phyloP scores from a whole-genome alignment of 1,140 invertebrate genomes.

The Musca vetustissima region DNA sequence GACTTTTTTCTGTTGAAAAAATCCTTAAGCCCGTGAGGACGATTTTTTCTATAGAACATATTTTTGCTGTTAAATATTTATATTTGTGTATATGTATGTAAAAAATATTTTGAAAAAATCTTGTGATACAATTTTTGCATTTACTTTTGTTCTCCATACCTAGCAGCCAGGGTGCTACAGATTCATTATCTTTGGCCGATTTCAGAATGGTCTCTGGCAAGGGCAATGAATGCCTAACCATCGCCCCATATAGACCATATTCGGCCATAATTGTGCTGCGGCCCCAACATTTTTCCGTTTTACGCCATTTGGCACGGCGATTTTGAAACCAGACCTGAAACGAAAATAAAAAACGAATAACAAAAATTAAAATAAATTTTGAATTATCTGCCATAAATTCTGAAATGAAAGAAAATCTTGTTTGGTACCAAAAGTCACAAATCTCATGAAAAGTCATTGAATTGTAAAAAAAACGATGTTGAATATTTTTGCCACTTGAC shows the following conservation, averaged over 20 bases:
- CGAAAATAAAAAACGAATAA: not conserved
- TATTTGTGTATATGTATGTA: too few species aligned
- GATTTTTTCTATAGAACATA: too few species aligned
- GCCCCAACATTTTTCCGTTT: conserved; percentile 99
- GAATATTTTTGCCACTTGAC: not conserved
- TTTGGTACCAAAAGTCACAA: not conserved
- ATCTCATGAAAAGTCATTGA: not conserved
- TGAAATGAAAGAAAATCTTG: not conserved
- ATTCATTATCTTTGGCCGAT: conserved; percentile 91
- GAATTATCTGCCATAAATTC: not conserved
- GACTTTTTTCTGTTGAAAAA: too few species aligned
- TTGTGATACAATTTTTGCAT: conserved; percentile 54
- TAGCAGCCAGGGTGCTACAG: conserved; percentile 97
- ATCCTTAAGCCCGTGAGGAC: too few species aligned
- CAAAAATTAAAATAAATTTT: not conserved
- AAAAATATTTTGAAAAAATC: conserved; percentile 26
- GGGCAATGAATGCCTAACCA: conserved; percentile 96
- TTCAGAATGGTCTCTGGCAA: conserved; percentile 97
- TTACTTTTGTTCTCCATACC: conserved; percentile 69
- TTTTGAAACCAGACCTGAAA: conserved; percentile 69
- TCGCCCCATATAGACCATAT: conserved; percentile 98
- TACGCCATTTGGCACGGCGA: conserved; percentile 96
- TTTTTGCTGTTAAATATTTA: too few species aligned
- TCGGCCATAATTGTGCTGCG: conserved; percentile 99
- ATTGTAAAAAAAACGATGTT: not conserved